Evolutionary conservation across 2,113 vertebrate species (phyloP), one percentile per base, ranked within the genome.

Genomic region (Phocoena sinus): DNA sequence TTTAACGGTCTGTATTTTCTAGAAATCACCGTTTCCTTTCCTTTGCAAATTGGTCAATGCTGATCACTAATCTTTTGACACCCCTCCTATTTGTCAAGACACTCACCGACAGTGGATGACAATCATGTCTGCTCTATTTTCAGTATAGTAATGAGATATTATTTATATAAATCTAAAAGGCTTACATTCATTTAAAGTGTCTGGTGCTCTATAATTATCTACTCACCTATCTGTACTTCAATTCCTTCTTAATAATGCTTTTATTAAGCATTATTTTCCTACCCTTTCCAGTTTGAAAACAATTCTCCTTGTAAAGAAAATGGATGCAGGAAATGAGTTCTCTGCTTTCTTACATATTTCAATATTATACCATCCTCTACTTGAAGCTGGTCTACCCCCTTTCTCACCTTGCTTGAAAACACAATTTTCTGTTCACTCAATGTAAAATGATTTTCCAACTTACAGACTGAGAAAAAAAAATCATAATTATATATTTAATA

Each of bases 151-250:
- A 70, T 77, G 76, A 87, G 28, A 73, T 50, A 36, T 1, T 92
- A 56, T 88, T 95, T 68, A 82, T 15, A 50, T 86, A 87, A 95
- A 74, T 70, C 65, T 88, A 60, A 93, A 93, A 88, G 79, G 73
- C 36, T 84, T 84, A 44, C 56, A 95, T 83, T 94, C 56, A 93
- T 70, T 82, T 58, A 84, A 87, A 82, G 14, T 68, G 4, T 83
- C 81, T 74, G 58, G 63, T 88, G 36, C 41, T 82, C 70, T 87
- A 9, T 60, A 85, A 93, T 88, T 80, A 76, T 23, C 41, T 88
- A 47, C 8, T 90, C 41, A 92, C 31, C 67, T 81, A 80, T 70
- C 38, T 60, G 33, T n/a, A 25, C n/a, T 92, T 87, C 62, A 73
- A 50, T 81, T 82, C 10, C 58, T 83, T 56, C 67, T 73, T 80